Evolutionary conservation across 2,888 invertebrate genomes (phyloP), one percentile per base, ranked within the genome.

Genomic region (Idaea aversata): DNA sequence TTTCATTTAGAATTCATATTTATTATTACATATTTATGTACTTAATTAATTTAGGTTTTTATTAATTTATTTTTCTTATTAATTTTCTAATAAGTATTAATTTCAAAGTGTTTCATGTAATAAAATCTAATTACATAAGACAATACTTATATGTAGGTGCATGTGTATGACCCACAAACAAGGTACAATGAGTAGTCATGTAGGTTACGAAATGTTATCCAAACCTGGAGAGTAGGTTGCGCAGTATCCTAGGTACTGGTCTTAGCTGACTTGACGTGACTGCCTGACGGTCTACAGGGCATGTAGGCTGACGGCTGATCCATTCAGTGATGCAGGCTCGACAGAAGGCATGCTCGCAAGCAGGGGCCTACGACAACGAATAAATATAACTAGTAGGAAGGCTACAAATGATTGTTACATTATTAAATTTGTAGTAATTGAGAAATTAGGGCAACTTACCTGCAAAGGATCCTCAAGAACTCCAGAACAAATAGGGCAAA

Each of bases 301-400:
- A 99, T 57, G 97, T 98, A 16, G 97, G 98, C 86, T 98, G 98
- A 63, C 97, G 95, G 72, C 97, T 96, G 74, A 99, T 95, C 99
- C 99, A 99, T 90, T 98, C 98, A 70, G 97, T 97, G 78, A 99
- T 99, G 88, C 99, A 99, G 63, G 95, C 95, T 78, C 96, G 95
- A 88, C 99, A 99, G 91, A 99, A 99, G 66, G 98, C 98, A 93
- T 99, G 99, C 87, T 99, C 99, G 89, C 99, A 99, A 78, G 96
- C 95, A 63, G 98, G 98, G 65, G 98, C 98, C 98, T 98, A 87
- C 66, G 69, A 77, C 67, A 67, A 67, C 16, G 47, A 61, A 7
- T 62, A 61, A 35, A 62, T 57, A 59, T 38, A 63, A 47, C 61
- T 70, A 63, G 65, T 69, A 67, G 57, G 47, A 64, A 61, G 61